Conservation (phyloP, 92 coral and sea anemone genomes). For the Umimayanthus kanabou region DNA sequence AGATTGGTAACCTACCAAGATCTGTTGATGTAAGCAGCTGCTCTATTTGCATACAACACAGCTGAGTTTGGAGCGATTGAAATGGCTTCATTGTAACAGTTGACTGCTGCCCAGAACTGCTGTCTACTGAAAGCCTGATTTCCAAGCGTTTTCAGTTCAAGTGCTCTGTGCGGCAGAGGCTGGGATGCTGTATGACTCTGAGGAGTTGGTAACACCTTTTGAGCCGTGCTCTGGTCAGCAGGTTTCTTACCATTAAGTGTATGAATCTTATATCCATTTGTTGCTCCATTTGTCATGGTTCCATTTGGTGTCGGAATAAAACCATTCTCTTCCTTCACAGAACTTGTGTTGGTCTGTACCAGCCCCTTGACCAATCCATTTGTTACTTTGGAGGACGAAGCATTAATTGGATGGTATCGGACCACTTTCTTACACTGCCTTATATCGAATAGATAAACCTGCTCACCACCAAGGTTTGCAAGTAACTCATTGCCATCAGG, state of each 20-base stretch:
- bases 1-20: slow-evolving; percentile 74
- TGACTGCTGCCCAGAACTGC: slow-evolving; percentile 97
- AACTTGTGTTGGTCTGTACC: slow-evolving; percentile 16
- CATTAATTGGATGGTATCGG: slow-evolving; percentile 62
- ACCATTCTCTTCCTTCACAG: slow-evolving; percentile 51
- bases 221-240: slow-evolving; percentile 23
- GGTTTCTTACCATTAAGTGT: slow-evolving; percentile 73
- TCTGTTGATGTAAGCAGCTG: slow-evolving; percentile 95
- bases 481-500: slow-evolving; percentile 89
- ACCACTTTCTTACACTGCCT: slow-evolving; percentile 59
- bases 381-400: slow-evolving; percentile 50
- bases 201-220: slow-evolving; percentile 38
- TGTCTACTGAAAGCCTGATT: slow-evolving; percentile 94
- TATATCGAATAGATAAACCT: slow-evolving; percentile 88
- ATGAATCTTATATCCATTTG: slow-evolving; percentile 83
- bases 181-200: slow-evolving; percentile 39
- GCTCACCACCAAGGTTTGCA: slow-evolving; percentile 95
- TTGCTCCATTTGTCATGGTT: slow-evolving; percentile 62
- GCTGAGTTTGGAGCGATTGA: slow-evolving; percentile 83
- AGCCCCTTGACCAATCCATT: slow-evolving; percentile 68
- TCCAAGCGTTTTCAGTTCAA: slow-evolving; percentile 76
- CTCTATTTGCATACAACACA: slow-evolving; percentile 92
- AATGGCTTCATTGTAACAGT: slow-evolving; percentile 89
- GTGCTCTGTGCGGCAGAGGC: slow-evolving; percentile 78
- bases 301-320: slow-evolving; percentile 36